Base-by-base conservation (phyloP, 2,888 invertebrate genomes). In the Nemapogon koenigi region DNA sequence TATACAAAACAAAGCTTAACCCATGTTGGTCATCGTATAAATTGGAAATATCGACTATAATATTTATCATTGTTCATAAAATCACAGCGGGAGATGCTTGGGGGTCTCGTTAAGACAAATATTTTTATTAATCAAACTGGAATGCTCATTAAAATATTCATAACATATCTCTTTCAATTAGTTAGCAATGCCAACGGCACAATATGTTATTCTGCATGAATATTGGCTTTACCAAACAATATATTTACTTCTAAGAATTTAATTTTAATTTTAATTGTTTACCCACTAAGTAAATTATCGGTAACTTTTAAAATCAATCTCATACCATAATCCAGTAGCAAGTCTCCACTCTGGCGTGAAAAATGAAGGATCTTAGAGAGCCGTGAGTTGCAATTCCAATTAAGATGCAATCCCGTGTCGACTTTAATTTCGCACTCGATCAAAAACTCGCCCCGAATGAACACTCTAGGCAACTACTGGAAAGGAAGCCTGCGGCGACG, bases 101-200 rank as follows among this genome's bases (percentile, higher is more conserved):
- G 50, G 53, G 51, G 56, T 57, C 65, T 75, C 65, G 68, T 71
- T 72, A 69, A 62, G 62, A 59, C 60, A 62, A 59, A 64, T 66
- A 70, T 72, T 33, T 71, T 72, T 75, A 75, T 72, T 65, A 70
- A 70, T 69, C 64, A 55, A 28, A 56, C 57, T 60, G 62, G 67
- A 69, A 73, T 71, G 58, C 58, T 57, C 62, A 69, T 69, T 68
- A 64, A 63, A 66, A 67, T 70, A 69, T 70, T 67, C 63, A 65
- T 61, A 66, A 57, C 57, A 61, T 65, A 60, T 64, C 59, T 67
- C 62, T 60, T 55, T 55, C 55, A 51, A 61, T 60, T 60, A 57
- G 67, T 67, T 67, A 64, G 55, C 52, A 52, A 55, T 53, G 49
- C 49, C 37, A 16, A 6, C 22, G 38, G 37, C 13, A 13, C 16